Evolutionary conservation across 2,113 vertebrate genomes (phyloP), one percentile per base, ranked within the genome.

Genomic region (Notothenia rossii): DNA sequence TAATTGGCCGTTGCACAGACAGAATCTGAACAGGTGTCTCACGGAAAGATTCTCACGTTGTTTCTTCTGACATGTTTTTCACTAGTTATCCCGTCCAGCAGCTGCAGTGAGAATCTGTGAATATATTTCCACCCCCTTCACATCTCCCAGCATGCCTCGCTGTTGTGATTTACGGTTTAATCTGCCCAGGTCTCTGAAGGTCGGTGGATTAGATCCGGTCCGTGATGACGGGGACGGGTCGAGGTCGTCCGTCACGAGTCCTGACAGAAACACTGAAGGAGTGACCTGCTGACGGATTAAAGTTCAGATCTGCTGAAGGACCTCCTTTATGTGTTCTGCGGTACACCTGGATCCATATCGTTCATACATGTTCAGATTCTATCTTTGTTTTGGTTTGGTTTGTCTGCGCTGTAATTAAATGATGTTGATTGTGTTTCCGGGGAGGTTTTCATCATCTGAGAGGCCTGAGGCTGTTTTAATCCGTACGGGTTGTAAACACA

Each of bases 141-240:
- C 15, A 60, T 40, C 77, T 87, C 70, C 74, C 69, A 78, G 64
- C 78, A 75, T 70, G 70, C 75, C 60, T 64, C 8, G 3, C 1
- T 7, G 3, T 1, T 59, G 59, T 88, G 86, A 88, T 83, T 85
- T 80, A 82, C 63, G 54, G 76, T 88, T 76, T 82, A 82, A 82
- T 85, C 79, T 82, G 79, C 20, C 59, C 69, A 49, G 60, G 73
- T 77, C 73, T 70, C 10, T 22, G 81, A 82, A 74, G 79, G 82
- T 82, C 82, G 75, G 49, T n/a, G 70, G 55, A 78, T 81, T 66
- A 46, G 69, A 66, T 74, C 68, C 65, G 81, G 77, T 81, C 79
- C 5, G n/a, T 22, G 70, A 18, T 51, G 65, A 59, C 22, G 61
- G 70, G 70, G 79, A 15, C 72, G 29, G 81, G 77, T 74, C 74